phyloP scores from a whole-genome alignment of 2,797 vertebrate species.

The Rallus crepitans region DNA sequence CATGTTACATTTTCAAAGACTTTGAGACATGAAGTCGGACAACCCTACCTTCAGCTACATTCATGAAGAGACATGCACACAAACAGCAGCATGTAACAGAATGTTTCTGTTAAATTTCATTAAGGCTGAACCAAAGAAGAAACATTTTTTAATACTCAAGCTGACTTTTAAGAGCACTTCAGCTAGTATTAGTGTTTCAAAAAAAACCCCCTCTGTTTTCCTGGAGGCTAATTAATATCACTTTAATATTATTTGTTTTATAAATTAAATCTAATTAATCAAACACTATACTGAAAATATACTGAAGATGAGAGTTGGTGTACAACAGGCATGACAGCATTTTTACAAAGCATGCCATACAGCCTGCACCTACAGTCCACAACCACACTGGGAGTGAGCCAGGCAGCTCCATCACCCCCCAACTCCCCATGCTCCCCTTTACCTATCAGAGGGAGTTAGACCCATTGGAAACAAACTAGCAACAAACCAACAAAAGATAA shows the following conservation, averaged over 20 bases:
- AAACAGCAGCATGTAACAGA: neutral
- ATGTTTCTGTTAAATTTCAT: neutral
- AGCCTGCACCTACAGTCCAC: neutral
- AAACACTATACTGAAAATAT: neutral
- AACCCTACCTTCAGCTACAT: neutral
- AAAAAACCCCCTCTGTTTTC: neutral
- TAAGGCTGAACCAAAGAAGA: neutral
- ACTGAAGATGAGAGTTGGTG: neutral
- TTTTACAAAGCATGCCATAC: neutral
- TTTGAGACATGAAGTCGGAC: neutral
- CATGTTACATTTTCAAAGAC: neutral
- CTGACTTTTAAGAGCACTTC: neutral
- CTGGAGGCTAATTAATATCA: neutral
- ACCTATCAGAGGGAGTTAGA: neutral
- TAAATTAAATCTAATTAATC: neutral
- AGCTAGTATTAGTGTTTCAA: neutral
- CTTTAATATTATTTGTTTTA: neutral
- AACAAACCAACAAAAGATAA: neutral
- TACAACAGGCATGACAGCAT: neutral
- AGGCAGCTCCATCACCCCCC: too few species aligned
- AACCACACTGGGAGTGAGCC: neutral
- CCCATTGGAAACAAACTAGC: neutral
- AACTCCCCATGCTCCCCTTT: fast-evolving
- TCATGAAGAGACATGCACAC: neutral
- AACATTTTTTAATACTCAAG: neutral